Conservation (phyloP, 2,113 vertebrate genomes). For the Chelonoidis abingdonii region DNA sequence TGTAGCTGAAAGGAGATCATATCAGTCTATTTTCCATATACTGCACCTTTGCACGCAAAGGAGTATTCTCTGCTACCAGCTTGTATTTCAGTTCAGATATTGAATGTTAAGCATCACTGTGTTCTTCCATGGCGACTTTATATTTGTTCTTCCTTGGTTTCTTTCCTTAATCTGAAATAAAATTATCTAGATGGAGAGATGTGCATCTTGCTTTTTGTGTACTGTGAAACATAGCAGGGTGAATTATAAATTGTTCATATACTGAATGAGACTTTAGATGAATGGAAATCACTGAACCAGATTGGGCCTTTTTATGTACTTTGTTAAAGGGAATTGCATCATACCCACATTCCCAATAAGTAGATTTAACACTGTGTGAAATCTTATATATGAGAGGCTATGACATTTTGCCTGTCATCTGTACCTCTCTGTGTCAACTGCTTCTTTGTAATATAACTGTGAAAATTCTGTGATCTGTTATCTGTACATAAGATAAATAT, state of each 20-base stretch:
- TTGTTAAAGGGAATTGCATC: background rate
- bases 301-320: slow-evolving; percentile 19
- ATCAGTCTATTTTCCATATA: background rate
- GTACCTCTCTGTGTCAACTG: background rate
- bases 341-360: background rate
- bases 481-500: background rate
- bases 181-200: background rate
- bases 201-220: background rate
- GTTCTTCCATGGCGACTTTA: background rate
- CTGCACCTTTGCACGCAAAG: rapidly evolving
- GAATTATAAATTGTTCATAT: background rate
- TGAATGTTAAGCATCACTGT: background rate
- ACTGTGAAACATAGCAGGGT: background rate
- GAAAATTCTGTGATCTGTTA: background rate
- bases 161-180: background rate
- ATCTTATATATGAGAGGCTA: background rate
- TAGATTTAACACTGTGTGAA: background rate
- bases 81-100: background rate
- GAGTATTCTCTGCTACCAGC: background rate
- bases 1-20: background rate
- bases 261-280: slow-evolving; percentile 12
- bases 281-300: slow-evolving; percentile 22
- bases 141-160: rapidly evolving
- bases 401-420: slow-evolving; percentile 27
- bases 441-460: background rate